Evolutionary conservation across 2,888 invertebrate genomes (phyloP).

Genomic region (Cerceris ruficornis): DNA sequence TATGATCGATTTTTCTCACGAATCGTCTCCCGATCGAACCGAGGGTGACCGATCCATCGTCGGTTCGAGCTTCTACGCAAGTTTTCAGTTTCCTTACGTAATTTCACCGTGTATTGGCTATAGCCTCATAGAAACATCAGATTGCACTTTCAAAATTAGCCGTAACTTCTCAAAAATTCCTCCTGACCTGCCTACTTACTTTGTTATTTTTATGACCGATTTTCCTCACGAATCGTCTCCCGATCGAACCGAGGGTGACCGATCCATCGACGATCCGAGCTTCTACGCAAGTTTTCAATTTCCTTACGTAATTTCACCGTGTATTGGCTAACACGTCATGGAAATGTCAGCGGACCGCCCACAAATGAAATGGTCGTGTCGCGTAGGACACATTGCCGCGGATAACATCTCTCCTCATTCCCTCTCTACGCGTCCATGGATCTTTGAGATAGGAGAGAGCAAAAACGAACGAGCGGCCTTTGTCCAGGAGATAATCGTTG

Average conservation of each 20-base stretch:
- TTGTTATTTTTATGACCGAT: no score
- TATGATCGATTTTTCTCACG: no score
- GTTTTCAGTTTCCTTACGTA: constrained; percentile 68
- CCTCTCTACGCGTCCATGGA: not conserved
- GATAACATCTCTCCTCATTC: constrained; percentile 61
- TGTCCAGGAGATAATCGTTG: constrained; percentile 50
- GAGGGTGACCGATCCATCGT: constrained; percentile 51
- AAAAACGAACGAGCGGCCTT: constrained; percentile 36
- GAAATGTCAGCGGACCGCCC: constrained; percentile 74
- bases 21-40: not conserved
- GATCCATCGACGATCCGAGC: constrained; percentile 36
- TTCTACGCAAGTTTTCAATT: constrained; percentile 60
- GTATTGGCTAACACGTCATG: constrained; percentile 69
- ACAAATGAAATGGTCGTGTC: constrained; percentile 68
- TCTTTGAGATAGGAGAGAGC: no score
- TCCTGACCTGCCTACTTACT: no score
- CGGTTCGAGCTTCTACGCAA: constrained; percentile 26
- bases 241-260: constrained; percentile 33
- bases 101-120: constrained; percentile 67
- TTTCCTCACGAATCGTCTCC: not conserved
- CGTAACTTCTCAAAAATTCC: no score
- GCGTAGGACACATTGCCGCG: constrained; percentile 68
- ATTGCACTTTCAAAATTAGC: no score
- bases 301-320: constrained; percentile 66
- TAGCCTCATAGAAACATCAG: constrained; percentile 73